These are phyloP conservation scores for Istiophorus platypterus DNA, from an alignment of 2,113 vertebrate genomes.

Conservation along the genomic window DNA sequence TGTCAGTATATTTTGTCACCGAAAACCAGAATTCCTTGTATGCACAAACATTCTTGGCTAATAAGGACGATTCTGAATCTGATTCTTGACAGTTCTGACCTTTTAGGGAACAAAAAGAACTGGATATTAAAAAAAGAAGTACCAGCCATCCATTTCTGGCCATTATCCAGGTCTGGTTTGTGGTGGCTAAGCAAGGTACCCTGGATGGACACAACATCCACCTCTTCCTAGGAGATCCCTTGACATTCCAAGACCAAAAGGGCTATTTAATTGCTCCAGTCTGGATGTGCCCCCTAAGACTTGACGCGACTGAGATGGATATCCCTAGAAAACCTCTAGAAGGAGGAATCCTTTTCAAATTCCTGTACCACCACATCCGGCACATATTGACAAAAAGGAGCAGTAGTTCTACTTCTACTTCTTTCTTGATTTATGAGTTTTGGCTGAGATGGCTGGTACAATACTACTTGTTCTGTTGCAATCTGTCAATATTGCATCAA, in stretches of 20 bases:
- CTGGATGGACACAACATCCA: constrained; percentile 4
- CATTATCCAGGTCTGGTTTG: background rate
- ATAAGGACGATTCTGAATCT: background rate
- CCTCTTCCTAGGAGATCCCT: background rate
- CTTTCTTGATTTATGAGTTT: background rate
- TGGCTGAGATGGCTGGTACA: background rate
- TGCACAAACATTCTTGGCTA: background rate
- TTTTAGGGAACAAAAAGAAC: background rate
- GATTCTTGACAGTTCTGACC: background rate
- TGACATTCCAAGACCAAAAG: constrained; percentile 2
- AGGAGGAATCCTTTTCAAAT: background rate
- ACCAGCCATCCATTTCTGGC: background rate
- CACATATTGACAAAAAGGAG: background rate
- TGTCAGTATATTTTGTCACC: background rate
- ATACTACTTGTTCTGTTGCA: background rate
- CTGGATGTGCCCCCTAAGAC: background rate
- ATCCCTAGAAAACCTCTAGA: background rate
- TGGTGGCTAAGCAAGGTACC: background rate
- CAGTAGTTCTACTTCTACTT: background rate
- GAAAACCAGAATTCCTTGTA: background rate
- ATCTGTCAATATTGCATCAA: background rate
- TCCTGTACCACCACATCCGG: background rate
- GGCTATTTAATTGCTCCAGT: background rate
- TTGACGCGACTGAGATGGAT: background rate
- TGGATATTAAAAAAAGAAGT: background rate